Conservation (phyloP, 2,113 vertebrate genomes). For the Anser brachyrhynchus region DNA sequence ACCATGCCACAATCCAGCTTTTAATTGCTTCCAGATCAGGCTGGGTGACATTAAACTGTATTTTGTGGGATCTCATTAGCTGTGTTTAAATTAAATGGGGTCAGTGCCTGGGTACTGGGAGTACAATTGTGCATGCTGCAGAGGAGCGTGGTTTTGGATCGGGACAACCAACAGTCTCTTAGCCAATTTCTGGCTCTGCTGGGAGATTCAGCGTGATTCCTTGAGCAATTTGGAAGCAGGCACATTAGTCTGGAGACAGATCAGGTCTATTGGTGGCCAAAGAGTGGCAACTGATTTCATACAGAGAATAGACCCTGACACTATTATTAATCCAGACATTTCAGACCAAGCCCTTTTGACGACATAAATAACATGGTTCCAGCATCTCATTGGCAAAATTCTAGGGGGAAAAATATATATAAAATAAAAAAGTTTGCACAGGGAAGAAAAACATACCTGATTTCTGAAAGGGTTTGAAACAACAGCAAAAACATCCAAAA, state of each 20-base stretch:
- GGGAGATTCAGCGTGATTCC: neutral
- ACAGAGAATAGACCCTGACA: neutral
- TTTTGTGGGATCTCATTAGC: neutral
- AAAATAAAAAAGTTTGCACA: neutral
- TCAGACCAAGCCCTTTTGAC: neutral
- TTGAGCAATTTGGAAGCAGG: neutral
- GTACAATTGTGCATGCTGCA: fast-evolving
- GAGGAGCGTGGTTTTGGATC: neutral
- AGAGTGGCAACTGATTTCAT: neutral
- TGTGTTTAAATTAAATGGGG: neutral
- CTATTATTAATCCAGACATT: neutral
- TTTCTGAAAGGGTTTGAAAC: neutral
- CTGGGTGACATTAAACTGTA: neutral
- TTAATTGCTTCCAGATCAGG: neutral
- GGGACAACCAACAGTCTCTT: neutral
- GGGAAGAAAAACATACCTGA: neutral
- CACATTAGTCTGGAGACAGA: fast-evolving
- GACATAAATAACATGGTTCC: neutral
- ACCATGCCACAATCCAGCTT: fast-evolving
- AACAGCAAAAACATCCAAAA: neutral
- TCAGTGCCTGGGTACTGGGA: neutral
- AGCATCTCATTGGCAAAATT: neutral
- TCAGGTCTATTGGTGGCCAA: neutral
- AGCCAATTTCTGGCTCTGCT: neutral
- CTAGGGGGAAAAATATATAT: neutral